Base-by-base conservation (phyloP, 1,140 invertebrate species). In the Drosophila serrata region DNA sequence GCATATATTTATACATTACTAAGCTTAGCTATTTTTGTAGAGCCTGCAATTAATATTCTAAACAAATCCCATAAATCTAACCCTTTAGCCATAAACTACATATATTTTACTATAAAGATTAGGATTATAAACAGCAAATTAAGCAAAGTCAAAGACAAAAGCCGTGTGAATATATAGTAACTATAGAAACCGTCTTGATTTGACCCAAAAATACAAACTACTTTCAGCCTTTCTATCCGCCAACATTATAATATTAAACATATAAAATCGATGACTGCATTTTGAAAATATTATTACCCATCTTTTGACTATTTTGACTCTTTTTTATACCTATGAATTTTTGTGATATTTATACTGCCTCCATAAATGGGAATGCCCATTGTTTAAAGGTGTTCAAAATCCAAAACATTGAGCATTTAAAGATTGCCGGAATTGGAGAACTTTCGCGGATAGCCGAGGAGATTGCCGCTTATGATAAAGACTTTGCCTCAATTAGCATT, bases 401-500 rank as follows among this genome's bases (percentile, higher is more conserved):
- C 12, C 3, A 62, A 62, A 40, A n/a, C 53, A 9, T 22, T 24
- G 9, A 13, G 13, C 27, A 37, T 60, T 60, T 17, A 37, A 29
- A 17, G 6, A 0, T 22, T 9, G 12, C 17, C 29, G 29, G 49
- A 51, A 55, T 55, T 11, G 51, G 51, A 55, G 51, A 55, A 55
- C 51, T 55, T 55, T 55, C 51, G 33, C 51, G 35, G 29, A 8
- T 31, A 29, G 27, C n/a, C 4, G 13, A 1, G 4, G 8, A 55
- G 42, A 67, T 46, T 4, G 15, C 19, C 2, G 33, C 59, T 37
- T 7, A 22, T 22, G 60, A 63, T 63, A 63, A 63, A 55, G 49
- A 29, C 49, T 40, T n/a, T 39, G 48, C 24, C 60, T 42, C 27
- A 42, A 42, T 49, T 68, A 65, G 61, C 46, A 51, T 65, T 39